Evolutionary conservation across 1,140 invertebrate genomes (phyloP).

Genomic region (Psix sp.): DNA sequence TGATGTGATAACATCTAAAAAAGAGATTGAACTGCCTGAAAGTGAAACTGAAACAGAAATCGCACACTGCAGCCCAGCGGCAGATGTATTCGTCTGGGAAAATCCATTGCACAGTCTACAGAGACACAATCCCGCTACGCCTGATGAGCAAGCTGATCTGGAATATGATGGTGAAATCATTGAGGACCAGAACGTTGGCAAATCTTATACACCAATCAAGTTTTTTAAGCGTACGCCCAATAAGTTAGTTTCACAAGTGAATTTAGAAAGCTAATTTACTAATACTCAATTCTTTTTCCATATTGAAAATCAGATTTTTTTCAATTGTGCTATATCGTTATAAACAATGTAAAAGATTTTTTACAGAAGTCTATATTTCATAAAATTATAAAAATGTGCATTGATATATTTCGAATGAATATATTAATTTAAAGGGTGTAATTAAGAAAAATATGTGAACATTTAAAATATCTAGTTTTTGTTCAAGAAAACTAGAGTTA

Average conservation of each 20-base stretch:
- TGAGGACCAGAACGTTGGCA: constrained; percentile 80
- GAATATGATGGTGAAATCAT: constrained; percentile 82
- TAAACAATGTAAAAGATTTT: no score
- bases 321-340: no score
- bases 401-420: no score
- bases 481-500: no score
- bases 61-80: constrained; percentile 70
- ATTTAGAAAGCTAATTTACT: no score
- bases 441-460: no score
- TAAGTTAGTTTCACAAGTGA: constrained; percentile 25
- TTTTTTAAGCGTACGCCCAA: constrained; percentile 69
- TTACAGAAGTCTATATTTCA: no score
- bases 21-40: constrained; percentile 67
- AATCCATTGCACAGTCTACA: constrained; percentile 81
- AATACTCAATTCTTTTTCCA: no score
- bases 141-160: constrained; percentile 83
- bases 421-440: no score
- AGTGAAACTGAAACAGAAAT: constrained; percentile 73
- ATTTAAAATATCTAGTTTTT: no score
- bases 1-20: constrained; percentile 69
- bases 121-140: constrained; percentile 79
- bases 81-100: constrained; percentile 86
- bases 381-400: no score
- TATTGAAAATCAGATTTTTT: no score
- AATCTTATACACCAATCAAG: constrained; percentile 81